Evolutionary conservation across 1,140 invertebrate species (phyloP), one percentile per base, ranked within the genome.

Genomic region (Cotesia chilonis): DNA sequence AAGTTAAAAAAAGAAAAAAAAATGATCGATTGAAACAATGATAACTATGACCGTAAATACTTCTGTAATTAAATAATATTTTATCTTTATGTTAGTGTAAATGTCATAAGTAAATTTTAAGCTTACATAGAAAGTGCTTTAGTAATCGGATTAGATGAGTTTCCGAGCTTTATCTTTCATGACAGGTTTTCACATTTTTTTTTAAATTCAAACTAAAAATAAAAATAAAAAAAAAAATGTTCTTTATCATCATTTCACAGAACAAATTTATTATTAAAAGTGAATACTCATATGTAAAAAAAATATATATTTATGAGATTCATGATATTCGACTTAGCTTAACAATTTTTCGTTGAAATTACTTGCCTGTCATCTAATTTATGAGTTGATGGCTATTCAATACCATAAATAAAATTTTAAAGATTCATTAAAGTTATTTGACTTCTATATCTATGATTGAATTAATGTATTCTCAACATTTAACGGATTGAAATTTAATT

Each of bases 61-160:
- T 10, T 47, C n/a, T 47, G 38, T 47, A 66, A 20, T 66, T 37
- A 20, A 47, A 68, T 54, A 41, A 68, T 47, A 17, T 37, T 41
- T 60, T 59, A 20, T 61, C 14, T 61, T 61, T 41, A 9, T 54
- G 10, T 12, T 54, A 35, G 55, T 60, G 63, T 64, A 28, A 28
- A 14, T 17, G 37, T 51, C 59, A 68, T 68, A 72, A 75, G 66
- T 70, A 70, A 64, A 72, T 69, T 75, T 72, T 66, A 75, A 61
- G 67, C 61, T 61, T 55, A 28, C 65, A 63, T 68, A 35, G 38
- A 20, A 47, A 47, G 41, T 47, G 65, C 67, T 75, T 68, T 55
- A 72, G 72, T 75, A 72, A 75, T 70, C 74, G 67, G 60, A 72
- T 72, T 70, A 69, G 41, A 47, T 47, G 61, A 70, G 67, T 75